These are phyloP conservation scores for Bombus pascuorum DNA, from an alignment of 1,140 invertebrate species.

Conservation along the genomic window DNA sequence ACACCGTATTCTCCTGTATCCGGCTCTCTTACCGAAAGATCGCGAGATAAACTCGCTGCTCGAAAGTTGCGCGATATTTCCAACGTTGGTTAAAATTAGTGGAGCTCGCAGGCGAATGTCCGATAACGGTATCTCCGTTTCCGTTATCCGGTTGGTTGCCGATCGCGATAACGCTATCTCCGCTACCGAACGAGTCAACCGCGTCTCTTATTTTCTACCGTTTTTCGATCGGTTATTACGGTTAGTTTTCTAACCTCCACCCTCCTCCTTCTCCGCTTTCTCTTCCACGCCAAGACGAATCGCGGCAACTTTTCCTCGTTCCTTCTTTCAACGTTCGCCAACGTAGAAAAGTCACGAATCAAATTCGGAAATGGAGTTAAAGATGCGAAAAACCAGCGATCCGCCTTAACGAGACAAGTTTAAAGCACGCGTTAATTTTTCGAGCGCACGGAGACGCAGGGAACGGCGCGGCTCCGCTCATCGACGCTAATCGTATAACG, in stretches of 20 bases:
- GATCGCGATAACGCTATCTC: slow-evolving; percentile 23
- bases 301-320: no score
- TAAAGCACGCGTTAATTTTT: background rate
- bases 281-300: no score
- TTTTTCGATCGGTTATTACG: background rate
- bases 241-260: background rate
- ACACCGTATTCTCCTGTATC: background rate
- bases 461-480: background rate
- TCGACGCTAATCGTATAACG: background rate
- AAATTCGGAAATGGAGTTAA: no score
- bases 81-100: slow-evolving; percentile 67
- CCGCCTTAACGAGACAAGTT: background rate
- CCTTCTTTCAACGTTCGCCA: no score
- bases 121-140: slow-evolving; percentile 64
- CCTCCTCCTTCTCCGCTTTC: no score
- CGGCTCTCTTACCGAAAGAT: slow-evolving; percentile 26
- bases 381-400: background rate
- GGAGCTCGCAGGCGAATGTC: slow-evolving; percentile 58
- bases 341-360: background rate
- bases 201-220: background rate
- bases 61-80: slow-evolving; percentile 70
- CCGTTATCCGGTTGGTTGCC: slow-evolving; percentile 11
- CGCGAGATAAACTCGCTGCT: slow-evolving; percentile 64
- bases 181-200: background rate
- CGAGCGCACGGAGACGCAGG: background rate